Evolutionary conservation across 2,113 vertebrate species (phyloP).

Genomic region (Hippocampus zosterae): DNA sequence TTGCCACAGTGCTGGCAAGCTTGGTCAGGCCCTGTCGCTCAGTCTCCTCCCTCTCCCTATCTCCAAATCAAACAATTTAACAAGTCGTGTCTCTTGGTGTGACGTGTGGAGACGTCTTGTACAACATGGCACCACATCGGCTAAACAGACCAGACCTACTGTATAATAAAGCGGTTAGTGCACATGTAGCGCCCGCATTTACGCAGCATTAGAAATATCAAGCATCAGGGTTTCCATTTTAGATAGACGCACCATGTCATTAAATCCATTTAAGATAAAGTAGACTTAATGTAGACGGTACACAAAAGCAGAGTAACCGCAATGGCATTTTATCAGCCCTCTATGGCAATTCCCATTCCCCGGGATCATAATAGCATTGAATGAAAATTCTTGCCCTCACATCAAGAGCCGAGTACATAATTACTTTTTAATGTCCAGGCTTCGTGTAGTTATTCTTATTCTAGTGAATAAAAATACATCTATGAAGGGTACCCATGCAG

Average conservation of each 20-base stretch:
- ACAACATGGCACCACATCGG: neutral
- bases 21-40: slow-evolving; percentile 53
- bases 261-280: neutral
- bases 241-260: neutral
- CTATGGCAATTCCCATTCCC: slow-evolving; percentile 5
- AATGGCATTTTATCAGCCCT: slow-evolving; percentile 13
- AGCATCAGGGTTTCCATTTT: neutral
- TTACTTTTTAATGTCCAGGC: slow-evolving; percentile 21
- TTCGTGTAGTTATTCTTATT: slow-evolving; percentile 19
- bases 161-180: neutral
- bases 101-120: slow-evolving; percentile 2
- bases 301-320: slow-evolving; percentile 5
- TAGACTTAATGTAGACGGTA: slow-evolving; percentile 18
- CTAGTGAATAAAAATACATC: slow-evolving; percentile 5
- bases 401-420: slow-evolving; percentile 10
- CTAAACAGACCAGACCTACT: neutral
- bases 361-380: slow-evolving; percentile 11
- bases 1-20: slow-evolving; percentile 62
- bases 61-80: slow-evolving; percentile 8
- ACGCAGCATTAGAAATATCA: neutral
- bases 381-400: slow-evolving; percentile 17
- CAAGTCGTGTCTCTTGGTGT: slow-evolving; percentile 5
- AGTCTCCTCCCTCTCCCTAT: slow-evolving; percentile 23
- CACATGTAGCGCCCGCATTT: neutral
- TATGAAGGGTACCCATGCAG: neutral